Evolutionary conservation across 2,888 invertebrate species (phyloP), one percentile per base, ranked within the genome.

Genomic region (Eristalinus aeneus): DNA sequence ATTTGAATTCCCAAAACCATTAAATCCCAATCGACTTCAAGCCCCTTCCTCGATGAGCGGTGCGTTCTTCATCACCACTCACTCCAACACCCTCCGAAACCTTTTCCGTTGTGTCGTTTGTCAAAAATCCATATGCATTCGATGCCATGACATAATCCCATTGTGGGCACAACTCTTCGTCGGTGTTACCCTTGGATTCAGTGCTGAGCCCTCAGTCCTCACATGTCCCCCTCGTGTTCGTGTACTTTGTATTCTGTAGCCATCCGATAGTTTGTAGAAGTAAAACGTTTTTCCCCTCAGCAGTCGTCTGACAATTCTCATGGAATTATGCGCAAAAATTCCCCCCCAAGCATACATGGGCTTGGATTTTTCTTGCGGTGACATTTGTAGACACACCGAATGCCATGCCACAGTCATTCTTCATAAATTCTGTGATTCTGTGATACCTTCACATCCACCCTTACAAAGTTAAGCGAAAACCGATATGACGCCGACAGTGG

Each of bases 301-400:
- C 76, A 76, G 76, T 68, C 85, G 80, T 58, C 67, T 68, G 1
- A 67, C 82, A 86, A 82, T 78, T 86, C 77, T 71, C 60, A 60
- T 63, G 31, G 86, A 86, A 86, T 86, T 86, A 86, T 86, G 86
- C 86, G 77, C 61, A 67, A 82, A 86, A 86, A 16, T 46, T 86
- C 69, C 81, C 27, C 63, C 71, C 74, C 81, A 46, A 46, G 12
- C 56, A 27, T 23, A 46, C n/a, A 74, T 77, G 79, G 72, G 73
- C 63, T 67, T 67, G 82, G 82, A 86, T 86, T 82, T 78, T 71
- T 75, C 86, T 82, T 86, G 82, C 74, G 86, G 86, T 86, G 86
- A 86, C 86, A 82, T 86, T 86, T 86, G 86, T 86, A 86, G 86
- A 86, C 78, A 82, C 86, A 86, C 71, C 82, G 71, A 82, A 77